Percentiles rank a stretch among this genome's conserved stretches.
Evolutionary conservation across 2,113 vertebrate genomes (phyloP).

Genomic region (Nannospalax galili): DNA sequence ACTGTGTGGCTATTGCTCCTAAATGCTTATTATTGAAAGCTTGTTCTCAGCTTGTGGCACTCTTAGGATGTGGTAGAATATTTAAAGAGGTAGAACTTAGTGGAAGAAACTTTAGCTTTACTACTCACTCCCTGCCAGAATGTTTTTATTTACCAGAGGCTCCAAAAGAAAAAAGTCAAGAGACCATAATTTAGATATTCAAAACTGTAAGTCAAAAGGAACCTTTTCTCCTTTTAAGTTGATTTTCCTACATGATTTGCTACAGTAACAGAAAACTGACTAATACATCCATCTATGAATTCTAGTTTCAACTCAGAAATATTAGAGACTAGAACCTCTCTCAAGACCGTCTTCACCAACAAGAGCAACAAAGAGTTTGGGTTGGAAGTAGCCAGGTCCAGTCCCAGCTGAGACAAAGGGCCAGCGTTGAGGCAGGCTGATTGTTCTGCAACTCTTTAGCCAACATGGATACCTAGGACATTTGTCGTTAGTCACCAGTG

Average conservation of each 20-base stretch:
- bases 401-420: no score
- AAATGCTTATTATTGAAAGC: not conserved
- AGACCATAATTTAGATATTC: not conserved
- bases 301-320: not conserved
- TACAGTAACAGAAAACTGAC: not conserved
- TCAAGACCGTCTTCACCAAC: not conserved
- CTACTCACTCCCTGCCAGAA: no score
- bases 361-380: not conserved
- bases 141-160: not conserved
- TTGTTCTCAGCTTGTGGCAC: not conserved
- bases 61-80: not conserved
- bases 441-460: not conserved
- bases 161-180: not conserved
- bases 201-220: not conserved
- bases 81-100: not conserved
- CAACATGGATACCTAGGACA: not conserved
- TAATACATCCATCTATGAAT: not conserved
- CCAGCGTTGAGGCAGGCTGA: accelerated
- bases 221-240: not conserved
- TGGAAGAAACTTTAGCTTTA: not conserved
- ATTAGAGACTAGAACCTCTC: not conserved
- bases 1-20: not conserved
- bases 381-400: not conserved
- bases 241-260: not conserved
- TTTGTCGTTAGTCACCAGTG: not conserved